phyloP scores from a whole-genome alignment of 2,797 vertebrate species.

The Microctenopoma lineatum region DNA sequence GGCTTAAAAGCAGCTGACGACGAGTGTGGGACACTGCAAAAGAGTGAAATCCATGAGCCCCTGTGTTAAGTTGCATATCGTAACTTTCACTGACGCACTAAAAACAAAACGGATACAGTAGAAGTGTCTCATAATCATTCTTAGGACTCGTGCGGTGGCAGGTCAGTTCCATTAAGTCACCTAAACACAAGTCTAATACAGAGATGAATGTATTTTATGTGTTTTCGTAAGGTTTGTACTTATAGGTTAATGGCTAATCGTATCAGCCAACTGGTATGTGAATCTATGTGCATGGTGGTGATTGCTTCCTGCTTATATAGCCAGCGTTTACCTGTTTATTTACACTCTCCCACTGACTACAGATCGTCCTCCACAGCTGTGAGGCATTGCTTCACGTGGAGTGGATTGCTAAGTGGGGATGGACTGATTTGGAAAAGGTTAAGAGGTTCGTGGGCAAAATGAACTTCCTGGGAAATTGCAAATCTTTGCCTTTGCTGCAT shows the following conservation, averaged over 20 bases:
- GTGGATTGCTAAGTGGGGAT: conserved; percentile 16
- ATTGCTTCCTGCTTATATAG: not conserved
- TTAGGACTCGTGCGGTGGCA: not conserved
- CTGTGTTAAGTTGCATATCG: too few species aligned
- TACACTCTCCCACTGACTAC: conserved; percentile 7
- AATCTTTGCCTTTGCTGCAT: not conserved
- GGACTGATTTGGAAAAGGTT: conserved; percentile 9
- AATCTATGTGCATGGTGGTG: conserved; percentile 5
- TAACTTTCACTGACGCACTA: too few species aligned
- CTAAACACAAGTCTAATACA: too few species aligned
- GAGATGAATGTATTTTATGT: not conserved
- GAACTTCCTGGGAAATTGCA: not conserved
- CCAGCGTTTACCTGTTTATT: conserved; percentile 25
- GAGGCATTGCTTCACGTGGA: conserved; percentile 1
- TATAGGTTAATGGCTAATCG: conserved; percentile 15
- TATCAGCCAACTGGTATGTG: not conserved
- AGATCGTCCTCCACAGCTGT: conserved; percentile 20
- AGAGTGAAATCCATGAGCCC: too few species aligned
- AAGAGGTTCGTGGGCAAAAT: not conserved
- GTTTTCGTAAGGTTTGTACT: conserved; percentile 9
- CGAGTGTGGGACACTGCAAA: too few species aligned
- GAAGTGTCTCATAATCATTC: too few species aligned
- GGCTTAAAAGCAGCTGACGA: too few species aligned
- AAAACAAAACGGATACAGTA: too few species aligned
- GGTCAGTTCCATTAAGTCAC: not conserved